Evolutionary conservation across 1,140 invertebrate species (phyloP).

Genomic region (Drosophila arawakana): DNA sequence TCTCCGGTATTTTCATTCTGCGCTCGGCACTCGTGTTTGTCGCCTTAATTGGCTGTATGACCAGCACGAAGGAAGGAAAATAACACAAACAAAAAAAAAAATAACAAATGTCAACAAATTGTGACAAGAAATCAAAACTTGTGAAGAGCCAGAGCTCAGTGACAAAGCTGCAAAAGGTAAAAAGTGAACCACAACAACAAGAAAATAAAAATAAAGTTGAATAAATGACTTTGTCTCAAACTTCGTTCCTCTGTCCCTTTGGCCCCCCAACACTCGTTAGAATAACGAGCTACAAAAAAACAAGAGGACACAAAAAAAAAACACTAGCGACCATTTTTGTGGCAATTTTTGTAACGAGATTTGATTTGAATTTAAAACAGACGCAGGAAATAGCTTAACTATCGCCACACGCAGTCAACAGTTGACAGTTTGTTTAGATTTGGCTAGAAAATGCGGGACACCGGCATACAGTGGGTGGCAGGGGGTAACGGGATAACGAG

Average conservation of each 20-base stretch:
- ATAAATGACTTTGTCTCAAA: not conserved
- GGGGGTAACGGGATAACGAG: slow-evolving; percentile 1
- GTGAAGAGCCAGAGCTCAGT: slow-evolving; percentile 22
- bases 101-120: slow-evolving; percentile 82
- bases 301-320: not conserved
- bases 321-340: slow-evolving; percentile 32
- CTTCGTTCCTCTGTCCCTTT: not conserved
- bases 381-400: slow-evolving; percentile 65
- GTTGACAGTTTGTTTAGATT: slow-evolving; percentile 29
- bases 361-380: slow-evolving; percentile 83
- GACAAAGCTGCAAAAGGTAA: not conserved
- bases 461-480: no score
- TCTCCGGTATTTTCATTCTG: slow-evolving; percentile 17
- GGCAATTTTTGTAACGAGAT: slow-evolving; percentile 77
- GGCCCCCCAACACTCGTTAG: slow-evolving; percentile 33
- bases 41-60: slow-evolving; percentile 74
- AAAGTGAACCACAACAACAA: not conserved
- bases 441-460: not conserved
- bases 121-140: slow-evolving; percentile 81
- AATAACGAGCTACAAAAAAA: slow-evolving; percentile 52
- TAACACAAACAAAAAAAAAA: slow-evolving; percentile 29
- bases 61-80: slow-evolving; percentile 22
- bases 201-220: not conserved
- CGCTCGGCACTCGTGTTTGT: slow-evolving; percentile 50
- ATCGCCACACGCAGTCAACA: slow-evolving; percentile 60